A percentile compares a stretch with the other conserved stretches of the same genome.
Evolutionary conservation across 2,888 invertebrate genomes (phyloP).

Genomic region (Netelia melanura): DNA sequence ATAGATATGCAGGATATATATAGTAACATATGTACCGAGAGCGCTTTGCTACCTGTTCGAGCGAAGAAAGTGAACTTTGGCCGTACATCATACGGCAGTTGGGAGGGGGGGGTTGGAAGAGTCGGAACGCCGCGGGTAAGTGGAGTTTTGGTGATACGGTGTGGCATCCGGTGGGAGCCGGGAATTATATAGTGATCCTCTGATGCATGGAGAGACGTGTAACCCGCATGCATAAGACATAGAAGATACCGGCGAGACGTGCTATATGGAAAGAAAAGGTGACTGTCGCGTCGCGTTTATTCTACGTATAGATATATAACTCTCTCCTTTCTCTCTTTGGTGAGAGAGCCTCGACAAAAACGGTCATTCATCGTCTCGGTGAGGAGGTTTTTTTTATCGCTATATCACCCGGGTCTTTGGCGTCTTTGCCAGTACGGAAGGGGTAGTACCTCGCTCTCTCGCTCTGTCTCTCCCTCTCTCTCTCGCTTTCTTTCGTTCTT

Average conservation of each 20-base stretch:
- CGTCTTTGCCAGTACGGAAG: slow-evolving; percentile 30
- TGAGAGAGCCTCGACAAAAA: slow-evolving; percentile 29
- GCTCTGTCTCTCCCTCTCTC: too few relatives aligned
- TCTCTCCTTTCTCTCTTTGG: too few relatives aligned
- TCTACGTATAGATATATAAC: not conserved
- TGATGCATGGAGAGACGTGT: slow-evolving; percentile 67
- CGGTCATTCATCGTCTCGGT: slow-evolving; percentile 43
- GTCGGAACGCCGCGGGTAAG: not conserved
- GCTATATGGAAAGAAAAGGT: slow-evolving; percentile 23
- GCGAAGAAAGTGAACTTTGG: slow-evolving; percentile 60
- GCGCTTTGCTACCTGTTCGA: slow-evolving; percentile 53
- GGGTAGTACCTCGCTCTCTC: too few relatives aligned
- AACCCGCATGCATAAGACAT: slow-evolving; percentile 67
- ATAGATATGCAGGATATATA: not conserved
- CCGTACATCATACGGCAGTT: slow-evolving; percentile 45
- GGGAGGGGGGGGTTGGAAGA: not conserved
- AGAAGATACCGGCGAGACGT: not conserved
- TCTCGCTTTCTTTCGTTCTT: not conserved
- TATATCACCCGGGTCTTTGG: slow-evolving; percentile 38
- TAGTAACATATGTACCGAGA: not conserved
- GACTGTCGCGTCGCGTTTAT: slow-evolving; percentile 17
- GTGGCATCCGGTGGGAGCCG: slow-evolving; percentile 47
- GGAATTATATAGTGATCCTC: slow-evolving; percentile 64
- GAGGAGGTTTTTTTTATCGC: slow-evolving; percentile 53
- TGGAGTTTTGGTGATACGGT: slow-evolving; percentile 31